Conservation (phyloP, 2,797 vertebrate species). For the Phrynocephalus forsythii region DNA sequence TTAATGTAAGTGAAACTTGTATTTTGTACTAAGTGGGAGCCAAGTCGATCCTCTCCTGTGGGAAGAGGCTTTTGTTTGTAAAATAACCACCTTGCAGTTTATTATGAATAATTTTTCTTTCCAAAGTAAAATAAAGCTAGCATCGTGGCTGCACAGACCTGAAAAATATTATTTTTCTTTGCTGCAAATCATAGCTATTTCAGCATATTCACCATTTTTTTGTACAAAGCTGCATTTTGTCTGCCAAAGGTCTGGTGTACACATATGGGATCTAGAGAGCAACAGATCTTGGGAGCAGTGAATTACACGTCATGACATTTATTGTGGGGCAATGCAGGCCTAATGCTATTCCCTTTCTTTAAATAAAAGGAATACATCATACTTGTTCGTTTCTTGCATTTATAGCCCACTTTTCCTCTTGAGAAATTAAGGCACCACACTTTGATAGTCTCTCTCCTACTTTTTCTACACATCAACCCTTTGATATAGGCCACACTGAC, state of each 20-base stretch:
- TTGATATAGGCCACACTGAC: background rate
- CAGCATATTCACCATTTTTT: background rate
- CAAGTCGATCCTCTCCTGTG: background rate
- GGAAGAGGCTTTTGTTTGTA: background rate
- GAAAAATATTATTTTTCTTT: background rate
- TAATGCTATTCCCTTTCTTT: too few relatives aligned
- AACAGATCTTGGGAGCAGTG: too few relatives aligned
- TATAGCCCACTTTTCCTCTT: background rate
- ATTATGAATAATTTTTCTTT: background rate
- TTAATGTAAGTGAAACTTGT: too few relatives aligned
- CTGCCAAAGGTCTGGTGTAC: too few relatives aligned
- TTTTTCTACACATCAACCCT: background rate
- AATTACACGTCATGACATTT: too few relatives aligned
- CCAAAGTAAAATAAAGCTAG: background rate
- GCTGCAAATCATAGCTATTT: background rate
- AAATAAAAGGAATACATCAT: background rate
- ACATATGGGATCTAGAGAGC: too few relatives aligned
- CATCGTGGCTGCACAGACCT: background rate
- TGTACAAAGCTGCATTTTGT: background rate
- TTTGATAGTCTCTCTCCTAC: background rate
- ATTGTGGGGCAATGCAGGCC: too few relatives aligned
- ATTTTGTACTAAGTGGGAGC: background rate
- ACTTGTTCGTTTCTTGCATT: background rate
- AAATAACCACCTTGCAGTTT: slow-evolving; percentile 4
- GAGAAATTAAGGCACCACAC: background rate